Evolutionary conservation across 2,888 invertebrate genomes (phyloP).

Genomic region (Beris chalybata): DNA sequence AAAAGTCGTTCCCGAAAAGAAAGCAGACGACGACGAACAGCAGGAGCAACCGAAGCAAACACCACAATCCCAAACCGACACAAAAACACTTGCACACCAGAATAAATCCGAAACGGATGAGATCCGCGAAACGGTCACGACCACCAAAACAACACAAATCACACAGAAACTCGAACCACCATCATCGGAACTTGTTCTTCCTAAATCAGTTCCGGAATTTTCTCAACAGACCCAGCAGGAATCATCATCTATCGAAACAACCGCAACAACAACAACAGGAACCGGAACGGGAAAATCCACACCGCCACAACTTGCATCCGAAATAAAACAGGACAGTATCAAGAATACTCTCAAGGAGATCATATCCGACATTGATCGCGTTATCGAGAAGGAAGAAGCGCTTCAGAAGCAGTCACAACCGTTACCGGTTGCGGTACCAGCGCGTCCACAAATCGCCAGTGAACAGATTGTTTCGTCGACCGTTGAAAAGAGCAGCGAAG

Average conservation of each 20-base stretch:
- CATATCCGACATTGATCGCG: constrained; percentile 64
- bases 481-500: constrained; percentile 34
- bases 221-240: constrained; percentile 13
- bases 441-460: not conserved
- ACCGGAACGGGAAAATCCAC: not conserved
- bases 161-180: constrained; percentile 1
- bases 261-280: not conserved
- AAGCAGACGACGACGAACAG: constrained; percentile 17
- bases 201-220: not conserved
- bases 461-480: constrained; percentile 35
- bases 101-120: constrained; percentile 1
- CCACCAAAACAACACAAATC: not conserved
- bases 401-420: constrained; percentile 39
- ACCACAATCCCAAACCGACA: not conserved
- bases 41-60: constrained; percentile 8
- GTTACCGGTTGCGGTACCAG: not conserved
- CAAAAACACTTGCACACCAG: not conserved
- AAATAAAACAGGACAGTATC: constrained; percentile 60
- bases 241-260: not conserved
- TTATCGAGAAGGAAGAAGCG: constrained; percentile 58
- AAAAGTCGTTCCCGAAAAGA: constrained; percentile 25
- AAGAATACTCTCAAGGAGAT: constrained; percentile 63
- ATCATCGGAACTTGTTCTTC: not conserved
- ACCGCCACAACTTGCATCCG: constrained; percentile 34
- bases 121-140: not conserved